These are phyloP conservation scores for Cataglyphis hispanica DNA, from an alignment of 1,140 invertebrate genomes.

Conservation along the genomic window DNA sequence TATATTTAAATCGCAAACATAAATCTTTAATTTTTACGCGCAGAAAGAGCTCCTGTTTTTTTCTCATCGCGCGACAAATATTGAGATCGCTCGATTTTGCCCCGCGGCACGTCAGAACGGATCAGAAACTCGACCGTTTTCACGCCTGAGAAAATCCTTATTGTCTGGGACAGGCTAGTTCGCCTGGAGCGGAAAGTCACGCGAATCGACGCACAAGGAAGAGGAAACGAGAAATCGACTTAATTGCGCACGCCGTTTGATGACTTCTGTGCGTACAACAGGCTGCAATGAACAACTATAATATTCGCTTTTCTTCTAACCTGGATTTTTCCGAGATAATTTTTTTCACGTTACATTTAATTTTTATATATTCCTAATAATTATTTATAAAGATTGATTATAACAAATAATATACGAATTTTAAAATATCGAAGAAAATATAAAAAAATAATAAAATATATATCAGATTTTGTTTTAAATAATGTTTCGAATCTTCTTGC, in stretches of 20 bases:
- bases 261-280: constrained; percentile 57
- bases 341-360: background rate
- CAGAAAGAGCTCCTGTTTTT: background rate
- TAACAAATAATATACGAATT: background rate
- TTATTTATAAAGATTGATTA: background rate
- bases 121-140: constrained; percentile 61
- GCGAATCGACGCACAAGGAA: constrained; percentile 71
- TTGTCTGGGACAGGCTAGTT: constrained; percentile 58
- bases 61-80: background rate
- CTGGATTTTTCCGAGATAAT: background rate
- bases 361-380: background rate
- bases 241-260: constrained; percentile 68
- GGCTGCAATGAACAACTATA: constrained; percentile 16
- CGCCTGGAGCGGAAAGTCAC: constrained; percentile 75
- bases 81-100: constrained; percentile 14
- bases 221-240: constrained; percentile 73
- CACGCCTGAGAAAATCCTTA: constrained; percentile 73
- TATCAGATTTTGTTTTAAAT: background rate
- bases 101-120: constrained; percentile 51
- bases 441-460: background rate
- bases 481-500: background rate
- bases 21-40: background rate
- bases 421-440: background rate
- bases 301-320: background rate
- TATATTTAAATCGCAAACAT: too few species aligned